Evolutionary conservation across 2,113 vertebrate species (phyloP).

Genomic region (Pitta sordida): DNA sequence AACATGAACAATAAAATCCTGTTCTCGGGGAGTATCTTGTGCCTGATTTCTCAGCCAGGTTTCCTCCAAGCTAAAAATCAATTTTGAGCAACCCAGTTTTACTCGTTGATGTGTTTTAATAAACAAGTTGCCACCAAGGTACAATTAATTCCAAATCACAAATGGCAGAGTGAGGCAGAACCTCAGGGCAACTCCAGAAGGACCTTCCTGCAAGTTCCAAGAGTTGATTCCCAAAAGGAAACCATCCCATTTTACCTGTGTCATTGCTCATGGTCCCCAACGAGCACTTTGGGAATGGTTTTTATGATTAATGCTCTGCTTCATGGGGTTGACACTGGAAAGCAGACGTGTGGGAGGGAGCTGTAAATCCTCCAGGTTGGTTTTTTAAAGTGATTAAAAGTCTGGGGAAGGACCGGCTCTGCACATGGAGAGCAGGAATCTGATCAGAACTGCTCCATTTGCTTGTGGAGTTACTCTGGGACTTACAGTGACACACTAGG

Average conservation of each 20-base stretch:
- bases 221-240: background rate
- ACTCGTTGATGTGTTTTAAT: background rate
- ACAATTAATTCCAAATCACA: background rate
- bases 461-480: background rate
- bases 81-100: background rate
- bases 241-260: background rate
- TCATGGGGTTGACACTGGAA: slow-evolving; percentile 22
- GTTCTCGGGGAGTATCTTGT: background rate
- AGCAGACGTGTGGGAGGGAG: slow-evolving; percentile 39
- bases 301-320: slow-evolving; percentile 21
- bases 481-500: background rate
- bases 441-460: background rate
- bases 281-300: background rate
- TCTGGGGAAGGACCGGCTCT: background rate
- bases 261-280: background rate
- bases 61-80: background rate
- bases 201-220: background rate
- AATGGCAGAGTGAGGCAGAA: background rate
- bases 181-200: background rate
- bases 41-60: background rate
- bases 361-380: slow-evolving; percentile 38
- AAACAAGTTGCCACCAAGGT: background rate
- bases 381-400: slow-evolving; percentile 16
- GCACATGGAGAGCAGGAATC: background rate
- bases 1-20: background rate